phyloP scores from a whole-genome alignment of 2,113 vertebrate species.

The Rhinopithecus roxellana region DNA sequence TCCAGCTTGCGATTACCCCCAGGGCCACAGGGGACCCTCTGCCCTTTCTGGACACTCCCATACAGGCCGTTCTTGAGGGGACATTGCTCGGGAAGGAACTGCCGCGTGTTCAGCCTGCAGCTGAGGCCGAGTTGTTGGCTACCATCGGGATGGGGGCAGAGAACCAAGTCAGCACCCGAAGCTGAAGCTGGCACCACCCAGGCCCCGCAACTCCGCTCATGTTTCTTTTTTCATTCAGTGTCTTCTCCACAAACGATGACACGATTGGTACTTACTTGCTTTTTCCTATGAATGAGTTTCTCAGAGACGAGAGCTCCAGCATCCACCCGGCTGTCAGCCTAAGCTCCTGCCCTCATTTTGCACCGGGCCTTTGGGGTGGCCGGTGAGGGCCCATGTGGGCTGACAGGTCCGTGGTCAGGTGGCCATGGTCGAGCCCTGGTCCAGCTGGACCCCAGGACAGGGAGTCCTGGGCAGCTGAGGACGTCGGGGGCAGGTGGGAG shows the following conservation, averaged over 20 bases:
- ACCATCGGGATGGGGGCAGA: rapidly evolving
- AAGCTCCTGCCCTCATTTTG: rapidly evolving
- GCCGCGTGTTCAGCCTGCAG: too few relatives aligned
- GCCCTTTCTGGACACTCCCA: neutral
- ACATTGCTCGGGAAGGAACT: neutral
- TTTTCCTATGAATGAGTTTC: neutral
- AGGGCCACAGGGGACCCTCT: neutral
- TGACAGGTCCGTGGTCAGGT: rapidly evolving
- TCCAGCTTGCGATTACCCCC: neutral
- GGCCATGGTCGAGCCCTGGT: neutral
- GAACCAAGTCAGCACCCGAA: rapidly evolving
- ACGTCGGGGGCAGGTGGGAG: neutral
- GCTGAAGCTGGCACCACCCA: neutral
- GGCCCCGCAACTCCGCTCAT: neutral
- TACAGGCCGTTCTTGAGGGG: neutral
- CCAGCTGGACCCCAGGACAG: neutral
- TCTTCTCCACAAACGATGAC: neutral
- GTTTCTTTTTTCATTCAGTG: neutral
- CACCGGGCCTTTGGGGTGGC: neutral
- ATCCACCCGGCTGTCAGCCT: rapidly evolving
- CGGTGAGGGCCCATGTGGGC: rapidly evolving
- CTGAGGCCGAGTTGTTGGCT: neutral
- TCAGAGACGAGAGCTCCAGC: neutral
- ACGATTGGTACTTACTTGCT: rapidly evolving
- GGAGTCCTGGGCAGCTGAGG: neutral